A percentile compares a stretch with the other conserved stretches of the same genome.
phyloP scores from a whole-genome alignment of 2,113 vertebrate genomes.

The Gavialis gangeticus region DNA sequence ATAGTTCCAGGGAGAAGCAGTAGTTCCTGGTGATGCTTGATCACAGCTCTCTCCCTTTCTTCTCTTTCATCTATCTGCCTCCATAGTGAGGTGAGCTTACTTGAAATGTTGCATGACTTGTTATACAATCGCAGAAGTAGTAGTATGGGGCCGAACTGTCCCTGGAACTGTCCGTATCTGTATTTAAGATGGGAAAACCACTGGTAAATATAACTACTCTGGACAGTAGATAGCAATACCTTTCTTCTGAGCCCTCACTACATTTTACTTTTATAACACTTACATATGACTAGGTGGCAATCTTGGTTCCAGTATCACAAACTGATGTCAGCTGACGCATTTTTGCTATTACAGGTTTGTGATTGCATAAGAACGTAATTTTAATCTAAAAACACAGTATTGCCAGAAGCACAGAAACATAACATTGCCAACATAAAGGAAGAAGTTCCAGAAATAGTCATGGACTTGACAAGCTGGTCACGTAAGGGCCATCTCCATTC shows the following conservation, averaged over 20 bases:
- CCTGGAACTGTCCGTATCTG: neutral
- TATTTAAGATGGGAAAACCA: neutral
- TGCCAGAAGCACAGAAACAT: neutral
- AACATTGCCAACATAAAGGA: neutral
- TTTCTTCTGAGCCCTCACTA: neutral
- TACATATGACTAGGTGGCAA: neutral
- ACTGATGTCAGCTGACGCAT: fast-evolving
- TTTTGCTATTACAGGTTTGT: neutral
- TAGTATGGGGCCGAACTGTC: neutral
- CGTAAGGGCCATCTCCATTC: neutral
- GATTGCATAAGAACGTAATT: neutral
- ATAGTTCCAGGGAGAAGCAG: no score
- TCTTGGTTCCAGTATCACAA: neutral
- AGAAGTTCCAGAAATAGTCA: neutral
- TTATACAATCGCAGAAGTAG: no score
- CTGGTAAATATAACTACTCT: neutral
- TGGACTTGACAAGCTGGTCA: neutral
- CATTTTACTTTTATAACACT: neutral
- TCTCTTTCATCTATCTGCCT: no score
- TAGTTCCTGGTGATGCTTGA: no score
- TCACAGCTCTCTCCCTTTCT: no score
- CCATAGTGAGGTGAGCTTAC: no score
- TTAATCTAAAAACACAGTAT: neutral
- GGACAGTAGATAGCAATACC: neutral
- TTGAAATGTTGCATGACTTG: no score